phyloP scores from a whole-genome alignment of 2,888 invertebrate species.

The Hydrotaea cyrtoneurina region DNA sequence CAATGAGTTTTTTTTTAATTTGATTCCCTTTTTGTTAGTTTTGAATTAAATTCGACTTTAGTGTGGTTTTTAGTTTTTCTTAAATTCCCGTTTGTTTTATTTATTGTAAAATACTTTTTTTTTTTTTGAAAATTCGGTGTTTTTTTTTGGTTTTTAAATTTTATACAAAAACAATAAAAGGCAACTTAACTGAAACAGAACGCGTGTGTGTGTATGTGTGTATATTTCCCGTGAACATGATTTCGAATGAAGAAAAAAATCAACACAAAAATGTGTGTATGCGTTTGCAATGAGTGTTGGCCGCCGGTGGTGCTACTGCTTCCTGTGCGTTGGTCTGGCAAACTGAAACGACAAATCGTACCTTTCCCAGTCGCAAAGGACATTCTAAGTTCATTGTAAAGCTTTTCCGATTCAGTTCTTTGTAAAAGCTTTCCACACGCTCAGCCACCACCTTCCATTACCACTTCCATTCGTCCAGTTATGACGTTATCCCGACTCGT shows the following conservation, averaged over 20 bases:
- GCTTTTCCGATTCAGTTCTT: constrained; percentile 24
- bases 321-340: constrained; percentile 55
- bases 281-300: constrained; percentile 28
- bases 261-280: constrained; percentile 49
- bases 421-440: neutral
- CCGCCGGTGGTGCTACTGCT: constrained; percentile 48
- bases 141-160: constrained; percentile 5
- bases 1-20: neutral
- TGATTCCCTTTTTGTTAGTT: neutral
- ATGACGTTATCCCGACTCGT: constrained; percentile 55
- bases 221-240: neutral
- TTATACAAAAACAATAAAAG: constrained; percentile 4
- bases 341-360: constrained; percentile 46
- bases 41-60: constrained; percentile 29
- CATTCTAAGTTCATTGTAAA: constrained; percentile 24
- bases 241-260: constrained; percentile 45
- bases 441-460: neutral
- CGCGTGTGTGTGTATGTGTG: too few relatives aligned
- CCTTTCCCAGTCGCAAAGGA: constrained; percentile 20
- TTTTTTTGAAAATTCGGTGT: neutral
- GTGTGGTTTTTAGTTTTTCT: constrained; percentile 30
- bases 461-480: neutral
- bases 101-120: constrained; percentile 3
- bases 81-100: constrained; percentile 34
- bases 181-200: neutral